Evolutionary conservation across 2,888 invertebrate genomes (phyloP), one percentile per base, ranked within the genome.

Genomic region (Tigriopus californicus): DNA sequence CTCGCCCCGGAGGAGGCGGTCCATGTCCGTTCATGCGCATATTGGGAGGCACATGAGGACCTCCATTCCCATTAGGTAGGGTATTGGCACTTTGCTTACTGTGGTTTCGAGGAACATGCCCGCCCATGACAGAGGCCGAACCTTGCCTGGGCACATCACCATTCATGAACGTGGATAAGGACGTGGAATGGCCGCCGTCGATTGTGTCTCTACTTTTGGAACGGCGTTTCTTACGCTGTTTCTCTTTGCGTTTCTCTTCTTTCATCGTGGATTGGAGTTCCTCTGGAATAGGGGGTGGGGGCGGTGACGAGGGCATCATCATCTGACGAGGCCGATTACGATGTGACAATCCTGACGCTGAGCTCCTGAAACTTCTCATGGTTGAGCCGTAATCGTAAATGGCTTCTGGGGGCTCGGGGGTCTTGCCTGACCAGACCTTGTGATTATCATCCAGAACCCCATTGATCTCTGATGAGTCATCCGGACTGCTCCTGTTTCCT

Each of bases 391-490:
- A 46, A 11, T 46, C 60, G 60, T 61, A 54, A 22, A 54, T 56
- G 61, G 64, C 33, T 64, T 63, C 15, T 61, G 62, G 13, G 61
- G 8, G 64, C 62, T 64, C 66, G 60, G 67, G 62, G 22, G 67
- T 78, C 25, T 80, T 80, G 10, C 86, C 85, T 1, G 85, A 84
- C 90, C 91, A 91, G 46, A 91, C 83, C 71, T 91, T 91, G 70
- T 91, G 90, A 70, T 91, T 91, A 71, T 89, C 89, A 67, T 90
- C 87, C 33, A 33, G 33, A 33, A 33, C 33, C 0, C 88, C 89
- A 67, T 89, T 89, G 71, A 83, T 89, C 61, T 82, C 80, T 63
- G 87, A 87, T 22, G 84, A 76, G 65, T 88, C 85, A 65, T 87
- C 87, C 61, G 82, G 64, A 48, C 64, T 66, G 51, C 44, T 44